A percentile compares a stretch with the other conserved stretches of the same genome.
Conservation (phyloP, 2,797 vertebrate genomes). For the Sebastes kiyomatsui region DNA sequence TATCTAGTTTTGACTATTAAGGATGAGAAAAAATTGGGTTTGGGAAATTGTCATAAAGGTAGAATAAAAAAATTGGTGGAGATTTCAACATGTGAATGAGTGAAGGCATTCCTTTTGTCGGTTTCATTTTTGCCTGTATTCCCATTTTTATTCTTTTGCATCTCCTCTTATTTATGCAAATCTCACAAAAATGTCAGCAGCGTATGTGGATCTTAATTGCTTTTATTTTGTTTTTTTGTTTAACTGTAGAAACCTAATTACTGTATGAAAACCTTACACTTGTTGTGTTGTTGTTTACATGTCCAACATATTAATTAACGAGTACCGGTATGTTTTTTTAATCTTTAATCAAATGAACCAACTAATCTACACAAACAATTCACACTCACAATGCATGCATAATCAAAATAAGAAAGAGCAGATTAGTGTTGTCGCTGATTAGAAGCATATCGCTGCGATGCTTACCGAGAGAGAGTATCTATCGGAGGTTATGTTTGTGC, state of each 20-base stretch:
- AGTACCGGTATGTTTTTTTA: slow-evolving; percentile 14
- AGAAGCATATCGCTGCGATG: slow-evolving; percentile 37
- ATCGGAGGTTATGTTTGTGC: slow-evolving; percentile 36
- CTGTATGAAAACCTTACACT: neutral
- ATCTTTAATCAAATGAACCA: slow-evolving; percentile 40
- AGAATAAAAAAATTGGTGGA: neutral
- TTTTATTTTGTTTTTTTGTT: neutral
- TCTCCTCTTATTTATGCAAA: neutral
- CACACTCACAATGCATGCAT: slow-evolving; percentile 27
- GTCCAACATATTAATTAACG: slow-evolving; percentile 12
- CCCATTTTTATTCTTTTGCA: neutral
- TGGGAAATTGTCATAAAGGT: neutral
- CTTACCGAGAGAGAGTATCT: slow-evolving; percentile 13
- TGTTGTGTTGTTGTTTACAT: neutral
- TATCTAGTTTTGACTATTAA: neutral
- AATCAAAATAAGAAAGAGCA: slow-evolving; percentile 48
- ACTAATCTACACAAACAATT: slow-evolving; percentile 25
- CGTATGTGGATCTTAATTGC: neutral
- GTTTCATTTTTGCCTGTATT: neutral
- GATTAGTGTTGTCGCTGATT: slow-evolving; percentile 53
- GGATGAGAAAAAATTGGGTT: neutral
- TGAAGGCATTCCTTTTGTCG: neutral
- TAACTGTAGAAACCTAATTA: slow-evolving; percentile 14
- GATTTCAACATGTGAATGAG: neutral
- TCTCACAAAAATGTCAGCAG: neutral